Conservation (phyloP, 2,797 vertebrate species). For the Lepus oiostolus region DNA sequence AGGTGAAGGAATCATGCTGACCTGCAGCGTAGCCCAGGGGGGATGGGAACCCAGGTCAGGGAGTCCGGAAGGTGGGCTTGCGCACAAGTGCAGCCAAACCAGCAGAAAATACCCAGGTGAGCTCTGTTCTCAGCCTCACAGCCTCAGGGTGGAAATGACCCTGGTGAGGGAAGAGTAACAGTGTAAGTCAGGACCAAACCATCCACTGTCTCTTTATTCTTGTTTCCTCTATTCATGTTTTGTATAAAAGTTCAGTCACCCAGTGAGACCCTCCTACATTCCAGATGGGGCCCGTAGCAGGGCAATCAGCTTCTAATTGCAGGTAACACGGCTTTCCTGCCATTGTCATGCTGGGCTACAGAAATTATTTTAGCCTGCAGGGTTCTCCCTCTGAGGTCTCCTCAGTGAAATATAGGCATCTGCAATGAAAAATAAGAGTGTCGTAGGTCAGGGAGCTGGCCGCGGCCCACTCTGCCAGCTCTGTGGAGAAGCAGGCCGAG, state of each 20-base stretch:
- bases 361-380: conserved; percentile 65
- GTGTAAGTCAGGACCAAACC: not conserved
- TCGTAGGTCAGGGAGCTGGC: not conserved
- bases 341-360: not conserved
- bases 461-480: not conserved
- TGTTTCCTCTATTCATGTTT: not conserved
- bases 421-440: not conserved
- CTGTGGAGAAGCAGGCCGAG: not conserved
- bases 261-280: conserved; percentile 58
- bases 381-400: conserved; percentile 48
- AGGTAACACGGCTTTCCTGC: not conserved
- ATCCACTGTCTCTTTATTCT: not conserved
- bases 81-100: not conserved
- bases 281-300: not conserved
- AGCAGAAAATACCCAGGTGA: not conserved
- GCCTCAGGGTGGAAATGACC: not conserved
- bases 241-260: conserved; percentile 37
- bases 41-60: too few relatives aligned
- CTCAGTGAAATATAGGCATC: conserved; percentile 20
- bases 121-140: not conserved
- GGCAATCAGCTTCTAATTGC: not conserved
- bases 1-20: not conserved
- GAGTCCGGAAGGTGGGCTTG: not conserved
- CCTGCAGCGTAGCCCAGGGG: too few relatives aligned
- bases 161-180: not conserved